Evolutionary conservation across 2,797 vertebrate genomes (phyloP).

Genomic region (Anabacerthia variegaticeps): DNA sequence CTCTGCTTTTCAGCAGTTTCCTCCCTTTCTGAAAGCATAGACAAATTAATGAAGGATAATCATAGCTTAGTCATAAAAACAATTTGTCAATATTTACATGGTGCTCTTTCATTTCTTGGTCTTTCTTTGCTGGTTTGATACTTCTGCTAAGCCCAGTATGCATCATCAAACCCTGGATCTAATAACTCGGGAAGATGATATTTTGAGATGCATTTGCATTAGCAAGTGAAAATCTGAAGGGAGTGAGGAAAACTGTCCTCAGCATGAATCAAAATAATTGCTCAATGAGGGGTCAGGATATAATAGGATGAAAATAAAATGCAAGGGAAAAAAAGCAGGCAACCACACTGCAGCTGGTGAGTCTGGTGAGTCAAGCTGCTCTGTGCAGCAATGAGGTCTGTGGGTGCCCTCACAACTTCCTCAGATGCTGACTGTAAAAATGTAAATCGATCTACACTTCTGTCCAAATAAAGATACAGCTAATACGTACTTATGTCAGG

Average conservation of each 20-base stretch:
- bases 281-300: not conserved
- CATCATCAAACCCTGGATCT: not conserved
- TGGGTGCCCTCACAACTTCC: not conserved
- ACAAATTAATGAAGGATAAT: slow-evolving; percentile 35
- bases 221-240: not conserved
- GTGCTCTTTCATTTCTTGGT: not conserved
- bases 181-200: not conserved
- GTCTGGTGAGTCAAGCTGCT: not conserved
- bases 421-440: not conserved
- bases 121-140: not conserved
- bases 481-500: not conserved
- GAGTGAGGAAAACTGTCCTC: not conserved
- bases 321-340: not conserved
- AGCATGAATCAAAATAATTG: slow-evolving; percentile 1
- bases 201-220: not conserved
- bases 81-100: slow-evolving; percentile 28
- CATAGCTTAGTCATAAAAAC: slow-evolving; percentile 31
- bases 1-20: slow-evolving; percentile 10
- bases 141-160: not conserved
- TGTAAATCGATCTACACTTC: not conserved
- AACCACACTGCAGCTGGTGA: not conserved
- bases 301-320: not conserved
- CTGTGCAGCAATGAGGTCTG: not conserved
- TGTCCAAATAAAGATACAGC: not conserved
- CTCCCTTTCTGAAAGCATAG: slow-evolving; percentile 24